Evolutionary conservation across 2,888 invertebrate genomes (phyloP).

Genomic region (Limnephilus marmoratus): DNA sequence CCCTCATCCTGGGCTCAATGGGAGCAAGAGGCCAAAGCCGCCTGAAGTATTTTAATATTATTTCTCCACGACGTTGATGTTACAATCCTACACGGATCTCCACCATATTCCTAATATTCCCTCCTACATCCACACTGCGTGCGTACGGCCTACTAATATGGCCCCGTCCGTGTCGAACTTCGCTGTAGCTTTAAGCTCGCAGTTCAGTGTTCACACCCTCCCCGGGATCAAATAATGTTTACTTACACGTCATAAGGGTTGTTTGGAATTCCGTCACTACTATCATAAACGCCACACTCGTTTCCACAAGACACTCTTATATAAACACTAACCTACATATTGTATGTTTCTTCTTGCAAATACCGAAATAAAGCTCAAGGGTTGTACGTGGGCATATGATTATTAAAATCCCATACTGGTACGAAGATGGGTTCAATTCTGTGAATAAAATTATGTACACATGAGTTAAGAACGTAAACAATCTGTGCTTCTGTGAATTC

Average conservation of each 20-base stretch:
- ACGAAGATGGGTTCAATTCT: neutral
- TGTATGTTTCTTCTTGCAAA: neutral
- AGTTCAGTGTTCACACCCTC: conserved; percentile 17
- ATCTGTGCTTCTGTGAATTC: neutral
- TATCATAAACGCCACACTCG: conserved; percentile 2
- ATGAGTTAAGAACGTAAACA: neutral
- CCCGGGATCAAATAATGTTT: neutral
- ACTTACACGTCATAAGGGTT: neutral
- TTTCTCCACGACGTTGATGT: conserved; percentile 7
- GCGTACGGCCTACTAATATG: conserved; percentile 44
- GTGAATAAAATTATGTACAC: neutral
- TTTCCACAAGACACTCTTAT: neutral
- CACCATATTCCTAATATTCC: conserved; percentile 34
- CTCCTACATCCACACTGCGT: conserved; percentile 2
- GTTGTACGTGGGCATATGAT: neutral
- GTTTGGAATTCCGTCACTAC: neutral
- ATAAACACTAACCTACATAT: neutral
- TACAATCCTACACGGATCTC: conserved; percentile 42
- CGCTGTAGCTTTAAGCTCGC: neutral
- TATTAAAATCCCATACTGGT: neutral
- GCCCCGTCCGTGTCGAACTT: conserved; percentile 22
- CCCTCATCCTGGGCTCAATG: neutral
- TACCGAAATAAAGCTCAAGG: neutral
- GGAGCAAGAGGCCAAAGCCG: conserved; percentile 31
- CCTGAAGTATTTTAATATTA: conserved; percentile 20